Evolutionary conservation across 2,888 invertebrate species (phyloP).

Genomic region (Microchrysa polita): DNA sequence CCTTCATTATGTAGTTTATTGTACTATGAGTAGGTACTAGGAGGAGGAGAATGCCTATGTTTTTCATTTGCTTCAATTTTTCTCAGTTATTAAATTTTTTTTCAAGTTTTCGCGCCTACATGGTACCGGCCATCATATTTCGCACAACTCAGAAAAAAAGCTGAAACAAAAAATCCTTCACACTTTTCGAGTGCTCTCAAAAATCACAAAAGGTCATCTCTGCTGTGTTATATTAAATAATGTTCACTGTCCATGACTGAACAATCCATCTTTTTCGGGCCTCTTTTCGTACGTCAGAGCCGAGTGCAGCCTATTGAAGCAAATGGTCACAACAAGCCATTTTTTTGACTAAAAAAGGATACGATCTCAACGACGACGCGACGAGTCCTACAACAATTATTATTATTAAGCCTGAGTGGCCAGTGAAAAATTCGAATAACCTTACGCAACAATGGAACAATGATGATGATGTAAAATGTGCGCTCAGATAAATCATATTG

Average conservation of each 20-base stretch:
- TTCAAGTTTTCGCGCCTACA: too few relatives aligned
- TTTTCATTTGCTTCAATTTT: too few relatives aligned
- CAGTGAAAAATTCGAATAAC: not conserved
- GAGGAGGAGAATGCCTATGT: too few relatives aligned
- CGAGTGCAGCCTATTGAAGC: not conserved
- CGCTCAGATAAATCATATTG: slow-evolving; percentile 30
- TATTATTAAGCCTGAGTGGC: too few relatives aligned
- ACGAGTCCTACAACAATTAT: too few relatives aligned
- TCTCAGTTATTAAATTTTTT: too few relatives aligned
- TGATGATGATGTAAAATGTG: slow-evolving; percentile 2
- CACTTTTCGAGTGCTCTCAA: not conserved
- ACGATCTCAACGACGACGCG: too few relatives aligned
- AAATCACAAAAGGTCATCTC: not conserved
- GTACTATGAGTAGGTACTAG: too few relatives aligned
- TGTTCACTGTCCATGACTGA: not conserved
- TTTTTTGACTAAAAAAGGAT: too few relatives aligned
- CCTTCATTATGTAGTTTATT: too few relatives aligned
- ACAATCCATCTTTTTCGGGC: not conserved
- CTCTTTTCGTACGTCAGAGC: not conserved
- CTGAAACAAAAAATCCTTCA: not conserved
- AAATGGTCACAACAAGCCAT: not conserved
- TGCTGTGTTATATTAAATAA: not conserved
- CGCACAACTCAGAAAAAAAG: not conserved
- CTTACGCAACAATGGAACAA: not conserved
- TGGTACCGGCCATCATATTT: too few relatives aligned